These are phyloP conservation scores for Andrena fulva DNA, from an alignment of 2,888 invertebrate species.

Conservation along the genomic window DNA sequence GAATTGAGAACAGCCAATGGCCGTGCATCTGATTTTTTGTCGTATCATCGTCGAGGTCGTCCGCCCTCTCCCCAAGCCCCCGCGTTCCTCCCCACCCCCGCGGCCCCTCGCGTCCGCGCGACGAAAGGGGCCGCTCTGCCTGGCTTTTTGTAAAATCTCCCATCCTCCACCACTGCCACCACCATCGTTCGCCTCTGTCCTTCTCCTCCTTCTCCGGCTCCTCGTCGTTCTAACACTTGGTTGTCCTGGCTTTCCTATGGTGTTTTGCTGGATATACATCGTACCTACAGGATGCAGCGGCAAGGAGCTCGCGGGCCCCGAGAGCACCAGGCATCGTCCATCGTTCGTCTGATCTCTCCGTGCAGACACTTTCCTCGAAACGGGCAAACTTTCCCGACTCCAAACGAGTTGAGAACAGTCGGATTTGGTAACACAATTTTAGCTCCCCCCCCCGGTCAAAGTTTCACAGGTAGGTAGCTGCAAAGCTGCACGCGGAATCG, in stretches of 20 bases:
- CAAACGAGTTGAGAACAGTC: neutral
- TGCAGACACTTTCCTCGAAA: neutral
- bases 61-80: constrained; percentile 61
- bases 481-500: neutral
- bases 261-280: constrained; percentile 58
- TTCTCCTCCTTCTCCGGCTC: constrained; percentile 38
- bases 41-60: constrained; percentile 82
- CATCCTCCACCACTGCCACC: constrained; percentile 58
- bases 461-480: neutral
- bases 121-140: constrained; percentile 71
- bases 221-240: constrained; percentile 60
- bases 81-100: constrained; percentile 44
- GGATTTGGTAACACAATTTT: constrained; percentile 1
- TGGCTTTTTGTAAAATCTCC: constrained; percentile 66
- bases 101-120: constrained; percentile 50
- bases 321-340: constrained; percentile 5
- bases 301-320: constrained; percentile 11
- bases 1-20: constrained; percentile 85
- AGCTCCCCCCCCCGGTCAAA: neutral
- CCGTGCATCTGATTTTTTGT: constrained; percentile 85
- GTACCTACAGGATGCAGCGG: constrained; percentile 44
- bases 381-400: neutral
- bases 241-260: constrained; percentile 64
- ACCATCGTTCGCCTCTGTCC: constrained; percentile 55
- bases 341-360: neutral